Base-by-base conservation (phyloP, 1,140 invertebrate species). In the Trachymyrmex cornetzi region DNA sequence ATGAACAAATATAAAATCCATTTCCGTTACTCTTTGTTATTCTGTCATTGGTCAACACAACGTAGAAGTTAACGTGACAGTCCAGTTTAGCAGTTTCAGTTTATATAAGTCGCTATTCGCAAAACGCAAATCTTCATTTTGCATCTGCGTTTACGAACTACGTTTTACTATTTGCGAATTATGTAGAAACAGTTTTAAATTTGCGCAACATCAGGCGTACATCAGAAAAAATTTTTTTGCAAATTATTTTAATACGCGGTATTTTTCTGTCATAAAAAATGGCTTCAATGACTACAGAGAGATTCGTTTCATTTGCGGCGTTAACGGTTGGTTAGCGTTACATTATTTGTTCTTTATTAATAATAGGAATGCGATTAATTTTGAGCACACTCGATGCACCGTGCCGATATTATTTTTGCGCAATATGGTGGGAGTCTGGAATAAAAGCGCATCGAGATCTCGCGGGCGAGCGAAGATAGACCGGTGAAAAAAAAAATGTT, bases 401-500 rank as follows among this genome's bases (percentile, higher is more conserved):
- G 12, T 27, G 66, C 27, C 27, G 30, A 80, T 61, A 74, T 75
- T 84, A 84, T 84, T 84, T 74, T 75, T 74, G 44, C 24, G 55
- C 69, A 75, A 84, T 50, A 84, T 14, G 57, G 24, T 34, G 69
- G 72, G 44, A 34, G 48, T 61, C 38, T 72, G 55, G 34, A 74
- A 84, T 84, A 63, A 63, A 82, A 84, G 80, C 69, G 80, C 55
- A 84, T 84, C 69, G 80, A 84, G 80, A 84, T 84, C 57, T 75
- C 69, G 67, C 55, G 55, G 44, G 11, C 80, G 55, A 55, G n/a
- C 48, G 69, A 84, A 84, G 57, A 84, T 84, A 74, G 80, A 19
- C 57, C 2, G 38, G 55, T 48, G 34, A 82, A 75, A 84, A 81
- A 72, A 61, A 82, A 82, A 82, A 82, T 87, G 86, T 90, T 90